Evolutionary conservation across 2,797 vertebrate genomes (phyloP).

Genomic region (Smutsia gigantea): DNA sequence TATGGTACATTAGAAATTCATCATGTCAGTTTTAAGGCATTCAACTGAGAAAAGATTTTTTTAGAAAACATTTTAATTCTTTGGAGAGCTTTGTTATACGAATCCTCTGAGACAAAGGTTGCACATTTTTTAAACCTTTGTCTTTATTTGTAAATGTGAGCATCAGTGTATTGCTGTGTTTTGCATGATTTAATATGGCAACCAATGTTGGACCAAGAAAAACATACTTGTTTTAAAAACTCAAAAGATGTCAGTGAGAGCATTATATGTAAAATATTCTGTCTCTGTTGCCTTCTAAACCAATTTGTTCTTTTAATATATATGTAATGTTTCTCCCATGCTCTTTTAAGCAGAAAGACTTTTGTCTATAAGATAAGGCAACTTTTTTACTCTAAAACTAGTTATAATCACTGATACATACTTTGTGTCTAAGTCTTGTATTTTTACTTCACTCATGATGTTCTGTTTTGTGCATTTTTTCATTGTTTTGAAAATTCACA

Average conservation of each 20-base stretch:
- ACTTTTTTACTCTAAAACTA: neutral
- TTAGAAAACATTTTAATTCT: slow-evolving; percentile 39
- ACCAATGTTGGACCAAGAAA: neutral
- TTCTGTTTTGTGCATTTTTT: neutral
- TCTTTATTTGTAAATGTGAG: neutral
- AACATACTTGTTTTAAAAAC: neutral
- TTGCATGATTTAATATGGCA: neutral
- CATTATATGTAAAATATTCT: fast-evolving
- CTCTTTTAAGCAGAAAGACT: neutral
- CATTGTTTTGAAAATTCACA: neutral
- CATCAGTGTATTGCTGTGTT: neutral
- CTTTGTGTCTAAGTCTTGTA: neutral
- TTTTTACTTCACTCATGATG: neutral
- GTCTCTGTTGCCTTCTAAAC: neutral
- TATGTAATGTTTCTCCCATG: neutral
- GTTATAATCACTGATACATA: neutral
- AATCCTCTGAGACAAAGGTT: neutral
- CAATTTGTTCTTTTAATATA: neutral
- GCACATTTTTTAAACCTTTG: neutral
- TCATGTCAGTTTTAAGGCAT: neutral
- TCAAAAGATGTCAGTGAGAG: neutral
- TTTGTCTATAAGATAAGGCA: neutral
- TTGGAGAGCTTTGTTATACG: neutral
- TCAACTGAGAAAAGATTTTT: slow-evolving; percentile 25
- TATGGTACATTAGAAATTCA: neutral